Base-by-base conservation (phyloP, 1,140 invertebrate species). In the Drosophila cardini region DNA sequence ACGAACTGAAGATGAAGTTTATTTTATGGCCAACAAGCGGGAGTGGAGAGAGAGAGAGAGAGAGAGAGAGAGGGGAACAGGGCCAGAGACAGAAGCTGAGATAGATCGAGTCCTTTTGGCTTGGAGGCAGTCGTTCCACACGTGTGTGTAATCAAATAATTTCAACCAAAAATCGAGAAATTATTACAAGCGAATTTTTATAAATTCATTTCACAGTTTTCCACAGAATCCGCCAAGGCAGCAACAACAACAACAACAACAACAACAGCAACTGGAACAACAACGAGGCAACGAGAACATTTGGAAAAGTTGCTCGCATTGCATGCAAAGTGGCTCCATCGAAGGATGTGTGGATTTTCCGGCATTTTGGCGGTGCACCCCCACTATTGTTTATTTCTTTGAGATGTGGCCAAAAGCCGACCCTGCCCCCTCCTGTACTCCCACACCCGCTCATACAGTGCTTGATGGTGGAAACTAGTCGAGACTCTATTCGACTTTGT, bases 81-180 rank as follows among this genome's bases (percentile, higher is more conserved):
- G n/a, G n/a, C n/a, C n/a, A 26, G 21, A 26, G 21, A 26, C 21
- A 26, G 21, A 2, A 15, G 42, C 57, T 40, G 21, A 15, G 7
- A 21, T 55, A 60, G 55, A 60, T 67, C 64, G 36, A 55, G 70
- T 64, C 52, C 15, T 46, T 38, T 68, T 42, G 50, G 48, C 5
- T 26, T 55, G 48, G 76, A 43, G 56, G 61, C 55, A 46, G 40
- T 30, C 61, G 80, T 75, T 84, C 65, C 77, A 90, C 85, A 90
- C 84, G 84, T 84, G 85, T 89, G 85, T 89, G 84, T 80, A 89
- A 89, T 89, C 84, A 89, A 89, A 89, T 89, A 90, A 89, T 89
- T 89, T 90, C 43, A 57, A 69, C 53, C 80, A 72, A 83, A 87
- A 90, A 89, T 90, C 80, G 80, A 90, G 80, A 89, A 90, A 89